Base-by-base conservation (phyloP, 2,888 invertebrate species). In the Galerucella pusilla region DNA sequence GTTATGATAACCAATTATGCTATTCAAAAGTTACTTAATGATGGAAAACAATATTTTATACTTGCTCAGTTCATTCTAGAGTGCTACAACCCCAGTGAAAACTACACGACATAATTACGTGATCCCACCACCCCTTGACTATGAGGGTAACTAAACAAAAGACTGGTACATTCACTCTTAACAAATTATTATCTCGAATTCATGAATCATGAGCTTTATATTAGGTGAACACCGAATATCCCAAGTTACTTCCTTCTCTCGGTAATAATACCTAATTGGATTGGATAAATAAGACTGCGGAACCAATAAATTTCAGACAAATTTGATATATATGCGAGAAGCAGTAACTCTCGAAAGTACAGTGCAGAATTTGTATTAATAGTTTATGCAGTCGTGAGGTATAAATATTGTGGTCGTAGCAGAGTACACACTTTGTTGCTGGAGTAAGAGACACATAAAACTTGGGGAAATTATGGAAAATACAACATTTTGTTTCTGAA, bases 171-270 rank as follows among this genome's bases (percentile, higher is more conserved):
- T 20, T 35, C 14, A 61, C 61, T 78, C 80, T 81, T 83, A 83
- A 85, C 85, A 85, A 7, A 85, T 85, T 85, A 85, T 83, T 77
- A 80, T 83, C 82, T 82, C 81, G 81, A 85, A 85, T 86, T 85
- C 85, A 86, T 80, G 81, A 83, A 85, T 84, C 84, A 84, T 84
- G 82, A 79, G 75, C 79, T 77, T 78, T 78, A 57, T 74, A 16
- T 57, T 16, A 67, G 65, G 57, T 61, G 46, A 49, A 68, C 42
- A 64, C 45, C 71, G 75, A 59, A 71, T 71, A 65, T 70, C 70
- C 20, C 65, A 54, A 67, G 70, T 70, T 66, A 74, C 63, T 73
- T 74, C 73, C 76, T 76, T 74, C 71, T 68, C 76, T 76, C 65
- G 70, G 54, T 59, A 64, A 76, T 74, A 71, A 76, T 60, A 68